These are phyloP conservation scores for Lepidostoma basale DNA, from an alignment of 1,140 invertebrate species.

Conservation along the genomic window DNA sequence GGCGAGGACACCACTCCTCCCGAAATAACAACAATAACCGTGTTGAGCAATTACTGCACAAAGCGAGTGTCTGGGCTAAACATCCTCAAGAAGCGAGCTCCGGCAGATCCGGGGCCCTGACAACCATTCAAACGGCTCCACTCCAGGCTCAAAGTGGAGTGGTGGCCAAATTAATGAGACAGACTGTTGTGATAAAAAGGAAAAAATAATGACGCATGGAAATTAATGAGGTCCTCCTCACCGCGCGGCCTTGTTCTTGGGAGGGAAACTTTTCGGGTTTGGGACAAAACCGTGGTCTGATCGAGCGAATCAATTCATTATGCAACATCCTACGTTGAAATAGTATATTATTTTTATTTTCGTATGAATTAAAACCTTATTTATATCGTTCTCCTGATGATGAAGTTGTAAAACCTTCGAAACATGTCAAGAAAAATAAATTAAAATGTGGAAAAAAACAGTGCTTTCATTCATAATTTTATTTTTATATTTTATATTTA, in stretches of 20 bases:
- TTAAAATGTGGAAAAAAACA: too few relatives aligned
- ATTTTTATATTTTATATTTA: too few relatives aligned
- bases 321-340: too few relatives aligned
- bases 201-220: conserved; percentile 47
- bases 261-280: conserved; percentile 24
- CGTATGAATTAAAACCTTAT: too few relatives aligned
- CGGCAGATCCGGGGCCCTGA: conserved; percentile 16
- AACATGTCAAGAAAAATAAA: too few relatives aligned
- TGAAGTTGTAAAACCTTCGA: too few relatives aligned
- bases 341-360: too few relatives aligned
- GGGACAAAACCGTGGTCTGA: neutral
- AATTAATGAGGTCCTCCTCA: conserved; percentile 45
- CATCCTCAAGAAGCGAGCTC: conserved; percentile 17
- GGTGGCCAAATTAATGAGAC: conserved; percentile 46
- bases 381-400: too few relatives aligned
- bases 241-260: conserved; percentile 19
- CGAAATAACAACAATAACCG: neutral
- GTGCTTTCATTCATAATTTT: too few relatives aligned
- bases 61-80: conserved; percentile 20
- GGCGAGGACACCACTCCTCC: neutral
- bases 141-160: conserved; percentile 39
- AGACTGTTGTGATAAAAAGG: conserved; percentile 47
- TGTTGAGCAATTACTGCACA: conserved; percentile 13
- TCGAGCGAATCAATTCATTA: neutral
- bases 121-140: conserved; percentile 37